Conservation (phyloP, 1,140 invertebrate species). For the Tenebrio molitor region DNA sequence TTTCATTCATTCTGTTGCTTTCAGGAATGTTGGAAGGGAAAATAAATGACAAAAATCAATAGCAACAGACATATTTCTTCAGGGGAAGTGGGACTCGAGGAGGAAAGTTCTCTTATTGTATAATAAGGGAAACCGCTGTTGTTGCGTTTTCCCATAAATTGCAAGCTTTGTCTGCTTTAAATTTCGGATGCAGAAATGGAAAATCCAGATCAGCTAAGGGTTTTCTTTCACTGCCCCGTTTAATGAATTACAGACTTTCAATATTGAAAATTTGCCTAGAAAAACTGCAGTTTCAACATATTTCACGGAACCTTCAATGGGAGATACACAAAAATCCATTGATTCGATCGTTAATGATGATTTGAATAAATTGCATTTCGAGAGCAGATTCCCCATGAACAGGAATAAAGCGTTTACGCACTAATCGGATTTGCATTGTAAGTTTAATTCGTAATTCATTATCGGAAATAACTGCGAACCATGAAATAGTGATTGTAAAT, state of each 20-base stretch:
- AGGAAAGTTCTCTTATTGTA: slow-evolving; percentile 22
- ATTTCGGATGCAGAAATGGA: slow-evolving; percentile 41
- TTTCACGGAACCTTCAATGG: background rate
- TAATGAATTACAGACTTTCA: slow-evolving; percentile 20
- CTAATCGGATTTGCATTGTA: slow-evolving; percentile 4
- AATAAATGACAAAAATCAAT: slow-evolving; percentile 31
- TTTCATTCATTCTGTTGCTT: slow-evolving; percentile 9
- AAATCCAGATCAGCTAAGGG: slow-evolving; percentile 28
- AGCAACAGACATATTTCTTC: slow-evolving; percentile 23
- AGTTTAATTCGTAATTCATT: background rate
- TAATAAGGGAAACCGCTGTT: slow-evolving; percentile 44
- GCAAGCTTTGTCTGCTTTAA: slow-evolving; percentile 43
- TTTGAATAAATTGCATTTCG: background rate
- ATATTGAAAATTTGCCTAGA: background rate
- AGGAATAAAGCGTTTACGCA: background rate
- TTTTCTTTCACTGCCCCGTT: slow-evolving; percentile 10
- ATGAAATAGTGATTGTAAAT: too few relatives aligned
- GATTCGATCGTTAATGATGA: background rate
- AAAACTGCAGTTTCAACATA: slow-evolving; percentile 12
- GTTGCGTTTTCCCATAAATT: slow-evolving; percentile 43
- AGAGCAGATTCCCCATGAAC: background rate
- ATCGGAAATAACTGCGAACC: background rate
- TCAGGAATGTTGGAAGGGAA: slow-evolving; percentile 13
- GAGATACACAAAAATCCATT: background rate
- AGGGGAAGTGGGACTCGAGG: slow-evolving; percentile 3